A percentile compares a stretch with the other conserved stretches of the same genome.
Evolutionary conservation across 2,888 invertebrate species (phyloP).

Genomic region (Nemotelus pantherinus): DNA sequence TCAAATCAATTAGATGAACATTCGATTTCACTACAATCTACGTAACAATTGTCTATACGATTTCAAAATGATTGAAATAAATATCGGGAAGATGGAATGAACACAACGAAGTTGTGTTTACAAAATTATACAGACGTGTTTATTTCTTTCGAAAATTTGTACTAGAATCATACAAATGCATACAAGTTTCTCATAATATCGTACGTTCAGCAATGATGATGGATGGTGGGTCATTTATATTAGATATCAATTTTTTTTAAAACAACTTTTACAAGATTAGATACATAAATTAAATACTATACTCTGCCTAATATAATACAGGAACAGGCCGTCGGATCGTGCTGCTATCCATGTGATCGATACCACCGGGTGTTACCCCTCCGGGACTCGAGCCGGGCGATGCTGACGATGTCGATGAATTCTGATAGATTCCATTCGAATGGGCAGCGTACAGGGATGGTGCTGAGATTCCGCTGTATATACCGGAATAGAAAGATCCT

Average conservation of each 20-base stretch:
- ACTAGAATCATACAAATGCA: constrained; percentile 16
- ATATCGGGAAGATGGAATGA: background rate
- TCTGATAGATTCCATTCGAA: constrained; percentile 63
- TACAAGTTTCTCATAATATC: background rate
- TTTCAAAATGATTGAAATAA: background rate
- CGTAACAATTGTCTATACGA: background rate
- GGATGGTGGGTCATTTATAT: constrained; percentile 2
- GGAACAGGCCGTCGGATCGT: constrained; percentile 64
- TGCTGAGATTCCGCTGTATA: constrained; percentile 64
- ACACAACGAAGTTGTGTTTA: no score
- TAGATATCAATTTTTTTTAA: background rate
- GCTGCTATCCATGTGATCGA: constrained; percentile 62
- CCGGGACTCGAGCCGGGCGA: constrained; percentile 65
- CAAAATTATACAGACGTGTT: no score
- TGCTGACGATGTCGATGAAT: constrained; percentile 60
- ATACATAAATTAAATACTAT: background rate
- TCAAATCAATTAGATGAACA: no score
- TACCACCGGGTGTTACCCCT: constrained; percentile 57
- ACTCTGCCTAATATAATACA: constrained; percentile 60
- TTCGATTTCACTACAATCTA: background rate
- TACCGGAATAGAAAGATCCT: constrained; percentile 64
- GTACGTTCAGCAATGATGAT: background rate
- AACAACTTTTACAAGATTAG: background rate
- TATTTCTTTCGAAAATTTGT: constrained; percentile 12
- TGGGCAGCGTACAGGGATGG: constrained; percentile 64